Evolutionary conservation across 2,797 vertebrate genomes (phyloP).

Genomic region (Acrossocheilus fasciatus): DNA sequence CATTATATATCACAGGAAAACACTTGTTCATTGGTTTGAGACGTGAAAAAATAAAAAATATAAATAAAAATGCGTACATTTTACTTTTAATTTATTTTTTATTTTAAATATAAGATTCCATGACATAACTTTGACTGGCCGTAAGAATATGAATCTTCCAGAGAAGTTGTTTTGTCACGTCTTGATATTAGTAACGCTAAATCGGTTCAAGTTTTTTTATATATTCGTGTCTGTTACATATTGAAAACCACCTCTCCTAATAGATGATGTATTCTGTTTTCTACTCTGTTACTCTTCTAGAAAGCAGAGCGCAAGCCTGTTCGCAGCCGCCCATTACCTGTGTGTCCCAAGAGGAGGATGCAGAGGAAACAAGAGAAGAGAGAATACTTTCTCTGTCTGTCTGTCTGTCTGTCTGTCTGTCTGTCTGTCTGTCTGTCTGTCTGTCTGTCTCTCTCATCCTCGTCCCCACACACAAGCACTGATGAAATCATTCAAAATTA

Average conservation of each 20-base stretch:
- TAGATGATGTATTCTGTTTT: constrained; percentile 22
- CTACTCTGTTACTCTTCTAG: not conserved
- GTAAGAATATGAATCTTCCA: not conserved
- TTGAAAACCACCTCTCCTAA: constrained; percentile 17
- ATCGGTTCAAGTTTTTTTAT: not conserved
- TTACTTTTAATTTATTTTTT: not conserved
- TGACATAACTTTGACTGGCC: not conserved
- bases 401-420: not conserved
- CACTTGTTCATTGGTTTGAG: not conserved
- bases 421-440: not conserved
- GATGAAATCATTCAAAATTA: not conserved
- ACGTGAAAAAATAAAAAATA: too few relatives aligned
- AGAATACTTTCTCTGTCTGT: not conserved
- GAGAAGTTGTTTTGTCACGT: not conserved
- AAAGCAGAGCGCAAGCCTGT: not conserved
- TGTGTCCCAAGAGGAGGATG: constrained; percentile 12
- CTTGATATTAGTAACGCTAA: not conserved
- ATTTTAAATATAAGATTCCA: not conserved
- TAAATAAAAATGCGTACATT: not conserved
- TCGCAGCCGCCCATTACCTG: not conserved
- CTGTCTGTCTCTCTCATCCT: too few relatives aligned
- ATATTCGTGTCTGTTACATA: not conserved
- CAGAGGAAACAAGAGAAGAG: not conserved
- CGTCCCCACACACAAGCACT: not conserved
- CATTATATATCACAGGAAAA: not conserved